A percentile compares a stretch with the other conserved stretches of the same genome.
These are phyloP conservation scores for Dinothrombium tinctorium DNA, from an alignment of 1,140 invertebrate genomes.

Conservation along the genomic window DNA sequence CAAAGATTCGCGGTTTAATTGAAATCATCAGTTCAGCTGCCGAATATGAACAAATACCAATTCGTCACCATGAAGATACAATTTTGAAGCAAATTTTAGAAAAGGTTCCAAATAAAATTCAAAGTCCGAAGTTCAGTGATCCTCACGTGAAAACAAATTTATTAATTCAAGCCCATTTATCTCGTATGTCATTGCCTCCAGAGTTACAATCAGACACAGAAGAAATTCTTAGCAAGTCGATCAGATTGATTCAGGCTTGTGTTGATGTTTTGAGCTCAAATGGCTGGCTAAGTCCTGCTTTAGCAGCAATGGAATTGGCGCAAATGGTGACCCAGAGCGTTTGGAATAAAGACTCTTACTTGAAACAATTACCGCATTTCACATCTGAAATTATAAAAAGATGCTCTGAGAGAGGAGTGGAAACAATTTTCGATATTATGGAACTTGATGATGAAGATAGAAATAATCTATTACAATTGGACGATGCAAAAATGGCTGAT, in stretches of 20 bases:
- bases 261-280: slow-evolving; percentile 95
- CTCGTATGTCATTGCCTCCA: slow-evolving; percentile 69
- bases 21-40: slow-evolving; percentile 95
- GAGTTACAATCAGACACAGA: slow-evolving; percentile 94
- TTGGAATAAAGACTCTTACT: slow-evolving; percentile 95
- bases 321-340: slow-evolving; percentile 99
- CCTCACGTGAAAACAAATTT: slow-evolving; percentile 94
- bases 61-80: slow-evolving; percentile 81
- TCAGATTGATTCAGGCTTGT: slow-evolving; percentile 81
- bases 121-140: slow-evolving; percentile 44
- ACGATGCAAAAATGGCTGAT: slow-evolving; percentile 71
- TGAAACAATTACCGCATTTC: slow-evolving; percentile 93
- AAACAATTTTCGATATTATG: slow-evolving; percentile 96
- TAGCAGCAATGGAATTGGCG: slow-evolving; percentile 96
- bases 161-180: slow-evolving; percentile 81
- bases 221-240: slow-evolving; percentile 49
- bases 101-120: slow-evolving; percentile 9
- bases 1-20: slow-evolving; percentile 81
- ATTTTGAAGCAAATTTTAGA: slow-evolving; percentile 35
- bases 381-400: slow-evolving; percentile 64
- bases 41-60: slow-evolving; percentile 82
- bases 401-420: slow-evolving; percentile 70
- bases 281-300: slow-evolving; percentile 88
- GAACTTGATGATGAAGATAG: slow-evolving; percentile 88
- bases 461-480: slow-evolving; percentile 55